Conservation (phyloP, 2,888 invertebrate species). For the Noctua pronuba region DNA sequence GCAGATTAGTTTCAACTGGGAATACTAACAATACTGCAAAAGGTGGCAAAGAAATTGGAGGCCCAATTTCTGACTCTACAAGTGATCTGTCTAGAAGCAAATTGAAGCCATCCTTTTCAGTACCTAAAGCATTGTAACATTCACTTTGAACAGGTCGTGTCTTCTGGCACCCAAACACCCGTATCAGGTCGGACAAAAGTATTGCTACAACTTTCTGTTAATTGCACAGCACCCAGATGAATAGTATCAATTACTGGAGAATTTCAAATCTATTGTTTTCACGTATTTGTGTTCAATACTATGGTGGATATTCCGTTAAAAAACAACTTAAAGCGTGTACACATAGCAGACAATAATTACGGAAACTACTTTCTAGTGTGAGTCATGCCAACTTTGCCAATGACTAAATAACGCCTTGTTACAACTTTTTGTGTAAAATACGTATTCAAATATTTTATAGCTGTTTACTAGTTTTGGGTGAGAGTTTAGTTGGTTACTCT, state of each 20-base stretch:
- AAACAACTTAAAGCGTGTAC: slow-evolving; percentile 51
- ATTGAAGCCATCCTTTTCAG: not conserved
- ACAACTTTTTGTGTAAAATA: slow-evolving; percentile 45
- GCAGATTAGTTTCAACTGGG: not conserved
- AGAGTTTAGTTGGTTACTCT: slow-evolving; percentile 1
- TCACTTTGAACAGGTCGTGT: slow-evolving; percentile 5
- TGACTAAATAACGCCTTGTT: slow-evolving; percentile 55
- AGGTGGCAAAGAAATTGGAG: not conserved
- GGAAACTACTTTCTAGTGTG: slow-evolving; percentile 71
- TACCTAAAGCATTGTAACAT: not conserved
- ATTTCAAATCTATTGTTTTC: slow-evolving; percentile 44
- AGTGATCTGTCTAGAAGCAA: not conserved
- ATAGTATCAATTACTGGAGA: slow-evolving; percentile 45
- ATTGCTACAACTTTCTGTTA: slow-evolving; percentile 47
- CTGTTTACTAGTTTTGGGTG: slow-evolving; percentile 16
- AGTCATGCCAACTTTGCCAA: slow-evolving; percentile 63
- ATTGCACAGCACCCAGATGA: slow-evolving; percentile 27
- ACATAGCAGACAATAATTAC: slow-evolving; percentile 63
- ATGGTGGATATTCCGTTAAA: slow-evolving; percentile 51
- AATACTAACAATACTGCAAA: not conserved
- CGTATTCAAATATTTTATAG: slow-evolving; percentile 34
- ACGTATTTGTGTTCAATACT: slow-evolving; percentile 28
- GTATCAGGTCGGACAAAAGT: slow-evolving; percentile 5
- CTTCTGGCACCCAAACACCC: slow-evolving; percentile 23
- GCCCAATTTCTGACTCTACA: not conserved